A percentile compares a stretch with the other conserved stretches of the same genome.
phyloP scores from a whole-genome alignment of 1,140 invertebrate species.

The Meloidogyne exigua region DNA sequence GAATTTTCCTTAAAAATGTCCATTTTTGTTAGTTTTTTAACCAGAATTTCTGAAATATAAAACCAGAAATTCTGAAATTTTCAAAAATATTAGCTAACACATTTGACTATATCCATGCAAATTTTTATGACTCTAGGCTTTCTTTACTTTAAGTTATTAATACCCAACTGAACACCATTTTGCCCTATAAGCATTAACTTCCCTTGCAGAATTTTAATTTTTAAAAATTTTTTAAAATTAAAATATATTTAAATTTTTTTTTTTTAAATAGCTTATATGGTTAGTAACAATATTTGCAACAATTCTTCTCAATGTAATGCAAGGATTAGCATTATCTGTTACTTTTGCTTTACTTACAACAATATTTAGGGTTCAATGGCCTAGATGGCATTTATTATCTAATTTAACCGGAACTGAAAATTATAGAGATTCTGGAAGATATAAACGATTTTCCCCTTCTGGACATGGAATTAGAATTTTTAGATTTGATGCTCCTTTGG shows the following conservation, averaged over 20 bases:
- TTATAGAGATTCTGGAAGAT: slow-evolving; percentile 46
- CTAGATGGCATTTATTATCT: slow-evolving; percentile 46
- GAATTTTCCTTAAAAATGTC: no score
- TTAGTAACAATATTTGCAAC: slow-evolving; percentile 53
- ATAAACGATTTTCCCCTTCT: slow-evolving; percentile 38
- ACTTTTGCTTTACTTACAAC: slow-evolving; percentile 53
- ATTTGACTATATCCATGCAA: no score
- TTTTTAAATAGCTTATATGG: slow-evolving; percentile 47
- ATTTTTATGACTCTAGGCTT: no score
- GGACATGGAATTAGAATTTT: slow-evolving; percentile 42
- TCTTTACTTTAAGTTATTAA: no score
- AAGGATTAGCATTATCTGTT: slow-evolving; percentile 49
- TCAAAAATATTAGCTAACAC: no score
- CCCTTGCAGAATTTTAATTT: no score
- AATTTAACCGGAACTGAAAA: slow-evolving; percentile 54
- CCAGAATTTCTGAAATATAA: no score
- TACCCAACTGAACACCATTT: no score
- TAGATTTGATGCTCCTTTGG: slow-evolving; percentile 51
- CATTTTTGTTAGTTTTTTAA: no score
- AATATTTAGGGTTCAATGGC: slow-evolving; percentile 57
- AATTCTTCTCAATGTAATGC: slow-evolving; percentile 50
- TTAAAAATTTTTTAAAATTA: neutral
- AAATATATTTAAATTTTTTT: neutral
- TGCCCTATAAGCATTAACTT: no score
- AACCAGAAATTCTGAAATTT: no score